Percentiles rank a stretch among this genome's conserved stretches.
Conservation (phyloP, 2,113 vertebrate genomes). For the Illadopsis cleaveri region DNA sequence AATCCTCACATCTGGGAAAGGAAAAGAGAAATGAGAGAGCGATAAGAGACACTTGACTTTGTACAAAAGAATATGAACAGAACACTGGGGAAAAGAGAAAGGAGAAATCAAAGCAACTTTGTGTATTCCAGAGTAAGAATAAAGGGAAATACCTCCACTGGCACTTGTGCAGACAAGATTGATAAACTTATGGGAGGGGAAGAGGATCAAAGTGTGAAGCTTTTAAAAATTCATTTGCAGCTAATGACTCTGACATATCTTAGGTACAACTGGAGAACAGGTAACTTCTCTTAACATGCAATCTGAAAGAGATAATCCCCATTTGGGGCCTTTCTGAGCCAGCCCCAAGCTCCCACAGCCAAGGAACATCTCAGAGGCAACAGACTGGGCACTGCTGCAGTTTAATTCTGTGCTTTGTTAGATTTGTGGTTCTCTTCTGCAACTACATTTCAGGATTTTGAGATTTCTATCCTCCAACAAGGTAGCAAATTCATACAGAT, state of each 20-base stretch:
- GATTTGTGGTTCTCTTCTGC: neutral
- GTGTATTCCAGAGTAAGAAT: neutral
- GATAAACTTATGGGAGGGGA: neutral
- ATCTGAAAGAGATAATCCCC: accelerated
- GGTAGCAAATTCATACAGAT: neutral
- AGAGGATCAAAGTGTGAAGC: neutral
- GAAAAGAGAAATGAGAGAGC: neutral
- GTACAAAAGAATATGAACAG: neutral
- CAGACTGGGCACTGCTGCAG: neutral
- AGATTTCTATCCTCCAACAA: neutral
- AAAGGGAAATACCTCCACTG: neutral
- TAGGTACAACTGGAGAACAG: neutral
- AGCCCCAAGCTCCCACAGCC: neutral
- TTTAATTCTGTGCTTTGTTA: neutral
- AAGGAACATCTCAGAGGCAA: neutral
- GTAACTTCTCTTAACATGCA: neutral
- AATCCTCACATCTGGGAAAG: neutral
- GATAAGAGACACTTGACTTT: neutral
- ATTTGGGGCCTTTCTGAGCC: neutral
- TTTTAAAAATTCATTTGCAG: neutral
- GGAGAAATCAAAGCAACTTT: neutral
- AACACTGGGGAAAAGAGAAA: neutral
- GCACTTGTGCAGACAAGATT: neutral
- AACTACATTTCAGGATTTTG: neutral
- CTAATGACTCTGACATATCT: neutral